These are phyloP conservation scores for Desoria tigrina DNA, from an alignment of 2,888 invertebrate genomes.

Conservation along the genomic window DNA sequence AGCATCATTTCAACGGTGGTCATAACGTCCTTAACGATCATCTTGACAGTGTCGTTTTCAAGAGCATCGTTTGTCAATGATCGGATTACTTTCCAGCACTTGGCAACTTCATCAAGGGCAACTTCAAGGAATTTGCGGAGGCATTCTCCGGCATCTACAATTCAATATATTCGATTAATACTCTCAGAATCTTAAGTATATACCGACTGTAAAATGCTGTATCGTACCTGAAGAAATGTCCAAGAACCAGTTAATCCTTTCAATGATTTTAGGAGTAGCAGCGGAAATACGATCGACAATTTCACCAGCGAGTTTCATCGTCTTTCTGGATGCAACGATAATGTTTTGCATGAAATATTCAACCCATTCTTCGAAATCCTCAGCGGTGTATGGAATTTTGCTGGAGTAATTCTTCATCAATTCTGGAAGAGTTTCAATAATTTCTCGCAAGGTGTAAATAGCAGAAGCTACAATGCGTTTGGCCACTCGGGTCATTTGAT, in stretches of 20 bases:
- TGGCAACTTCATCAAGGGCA: conserved; percentile 33
- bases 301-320: conserved; percentile 25
- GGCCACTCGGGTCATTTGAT: conserved; percentile 20
- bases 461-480: conserved; percentile 18
- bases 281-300: conserved; percentile 27
- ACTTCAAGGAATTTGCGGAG: conserved; percentile 54
- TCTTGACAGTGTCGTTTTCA: conserved; percentile 54
- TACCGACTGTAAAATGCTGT: too few relatives aligned
- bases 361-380: conserved; percentile 51
- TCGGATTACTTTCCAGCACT: conserved; percentile 27
- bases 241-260: conserved; percentile 36
- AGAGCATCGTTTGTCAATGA: conserved; percentile 25
- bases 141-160: conserved; percentile 56
- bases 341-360: conserved; percentile 57
- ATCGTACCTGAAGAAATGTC: conserved; percentile 25
- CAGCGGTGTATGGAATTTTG: conserved; percentile 32
- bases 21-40: conserved; percentile 58
- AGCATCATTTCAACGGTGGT: conserved; percentile 64
- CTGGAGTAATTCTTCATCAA: conserved; percentile 28
- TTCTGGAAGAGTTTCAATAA: conserved; percentile 30
- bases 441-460: conserved; percentile 19
- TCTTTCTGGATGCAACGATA: conserved; percentile 57
- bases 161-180: conserved; percentile 20
- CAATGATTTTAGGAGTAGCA: conserved; percentile 30
- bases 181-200: neutral